Base-by-base conservation (phyloP, 2,797 vertebrate species). In the Gymnoscopelus microlampas region DNA sequence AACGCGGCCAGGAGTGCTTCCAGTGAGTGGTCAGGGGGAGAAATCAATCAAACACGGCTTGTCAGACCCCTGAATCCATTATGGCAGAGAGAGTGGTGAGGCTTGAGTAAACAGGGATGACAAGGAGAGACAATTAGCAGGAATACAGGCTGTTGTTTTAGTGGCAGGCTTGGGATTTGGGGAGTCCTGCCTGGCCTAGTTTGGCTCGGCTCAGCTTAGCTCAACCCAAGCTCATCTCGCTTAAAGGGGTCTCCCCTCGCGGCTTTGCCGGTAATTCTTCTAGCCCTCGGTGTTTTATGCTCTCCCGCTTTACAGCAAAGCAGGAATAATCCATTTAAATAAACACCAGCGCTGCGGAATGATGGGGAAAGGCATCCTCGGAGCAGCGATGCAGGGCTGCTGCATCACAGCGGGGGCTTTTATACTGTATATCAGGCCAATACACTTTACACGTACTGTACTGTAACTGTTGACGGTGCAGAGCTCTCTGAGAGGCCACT, bases 311-410 rank as follows among this genome's bases (percentile, higher is more conserved):
- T 92, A 93, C 89, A 78, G 87, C 85, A 79, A 77, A 91, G 90
- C 91, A 88, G 90, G 84, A 88, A 76, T 92, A 90, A 91, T 89
- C 83, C 88, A 92, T 93, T 94, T 92, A 92, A 93, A 94, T 92
- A 93, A 93, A 93, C 92, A 91, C 86, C 80, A 80, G 85, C 73
- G 85, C 91, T 80, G 88, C 87, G 87, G 84, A 91, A 92, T 92
- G 91, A 91, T 85, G n/a, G 76, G 39, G 9, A 7, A 8, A 81
- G 82, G 87, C 89, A 86, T 84, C 88, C 39, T 90, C 84, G 88
- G 89, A 64, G 78, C 85, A 79, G 78, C 60, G 79, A 88, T 82
- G 85, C 85, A 75, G 73, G 77, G 74, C 80, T 14, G 73, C 77
- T 69, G 79, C 74, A 82, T 80, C 83, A 81, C 85, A 80, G 73